These are phyloP conservation scores for Suncus etruscus DNA, from an alignment of 2,113 vertebrate genomes.

Conservation along the genomic window DNA sequence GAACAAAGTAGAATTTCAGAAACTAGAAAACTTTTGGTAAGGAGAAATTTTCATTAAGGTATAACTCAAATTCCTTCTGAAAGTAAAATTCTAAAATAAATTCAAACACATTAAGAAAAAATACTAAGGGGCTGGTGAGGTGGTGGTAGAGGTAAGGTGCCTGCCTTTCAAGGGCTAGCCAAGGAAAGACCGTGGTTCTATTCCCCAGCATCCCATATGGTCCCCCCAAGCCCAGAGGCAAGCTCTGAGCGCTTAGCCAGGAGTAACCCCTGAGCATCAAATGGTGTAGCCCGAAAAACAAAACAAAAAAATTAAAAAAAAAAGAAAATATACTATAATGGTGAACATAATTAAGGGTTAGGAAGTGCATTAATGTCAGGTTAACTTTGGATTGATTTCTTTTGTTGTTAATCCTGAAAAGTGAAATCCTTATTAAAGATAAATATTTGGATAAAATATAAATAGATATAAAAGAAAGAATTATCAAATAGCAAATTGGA, in stretches of 20 bases:
- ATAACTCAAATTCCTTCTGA: background rate
- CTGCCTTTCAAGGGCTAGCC: too few species aligned
- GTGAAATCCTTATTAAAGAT: constrained; percentile 25
- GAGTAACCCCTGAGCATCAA: too few species aligned
- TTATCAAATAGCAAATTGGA: too few species aligned
- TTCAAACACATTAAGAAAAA: constrained; percentile 33
- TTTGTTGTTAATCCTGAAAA: background rate
- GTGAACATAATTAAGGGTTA: background rate
- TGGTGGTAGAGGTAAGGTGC: too few species aligned
- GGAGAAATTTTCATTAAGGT: background rate
- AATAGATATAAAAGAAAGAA: background rate
- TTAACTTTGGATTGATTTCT: constrained; percentile 2
- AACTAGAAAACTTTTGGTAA: background rate
- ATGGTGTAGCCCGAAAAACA: too few species aligned
- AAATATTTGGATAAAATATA: background rate
- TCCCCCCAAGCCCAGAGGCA: too few species aligned
- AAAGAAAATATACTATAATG: background rate
- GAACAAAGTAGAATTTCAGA: background rate
- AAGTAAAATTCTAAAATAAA: constrained; percentile 20
- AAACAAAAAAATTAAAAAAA: too few species aligned
- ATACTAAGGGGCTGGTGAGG: background rate
- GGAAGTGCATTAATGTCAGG: background rate
- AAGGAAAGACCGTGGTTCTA: too few species aligned
- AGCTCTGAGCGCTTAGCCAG: too few species aligned
- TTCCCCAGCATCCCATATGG: too few species aligned